Evolutionary conservation across 2,113 vertebrate genomes (phyloP).

Genomic region (Rhinolophus sinicus): DNA sequence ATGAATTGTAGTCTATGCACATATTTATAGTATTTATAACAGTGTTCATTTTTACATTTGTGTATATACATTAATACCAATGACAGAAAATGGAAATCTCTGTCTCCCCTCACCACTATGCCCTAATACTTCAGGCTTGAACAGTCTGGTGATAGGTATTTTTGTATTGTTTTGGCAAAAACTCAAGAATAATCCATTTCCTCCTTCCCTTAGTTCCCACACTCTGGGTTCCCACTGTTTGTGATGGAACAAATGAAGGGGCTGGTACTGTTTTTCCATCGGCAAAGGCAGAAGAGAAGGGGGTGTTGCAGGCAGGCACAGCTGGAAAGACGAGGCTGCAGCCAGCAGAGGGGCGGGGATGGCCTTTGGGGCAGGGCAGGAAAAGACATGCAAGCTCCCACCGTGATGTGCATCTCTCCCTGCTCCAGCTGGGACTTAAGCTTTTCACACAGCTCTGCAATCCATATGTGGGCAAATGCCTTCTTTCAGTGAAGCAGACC

Average conservation of each 20-base stretch:
- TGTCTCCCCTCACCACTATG: background rate
- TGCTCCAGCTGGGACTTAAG: background rate
- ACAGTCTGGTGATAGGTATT: background rate
- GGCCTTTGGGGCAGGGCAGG: background rate
- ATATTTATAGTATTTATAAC: background rate
- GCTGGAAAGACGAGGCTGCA: background rate
- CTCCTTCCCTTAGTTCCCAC: background rate
- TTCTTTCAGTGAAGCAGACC: background rate
- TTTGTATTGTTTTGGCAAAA: background rate
- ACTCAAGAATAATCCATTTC: background rate
- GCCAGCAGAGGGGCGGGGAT: background rate
- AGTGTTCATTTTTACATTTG: conserved; percentile 7
- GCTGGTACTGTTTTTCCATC: background rate
- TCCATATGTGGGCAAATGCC: background rate
- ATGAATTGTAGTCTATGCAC: background rate
- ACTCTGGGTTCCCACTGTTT: background rate
- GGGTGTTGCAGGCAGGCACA: background rate
- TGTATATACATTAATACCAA: background rate
- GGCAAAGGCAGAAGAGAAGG: too few relatives aligned
- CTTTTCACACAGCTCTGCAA: background rate
- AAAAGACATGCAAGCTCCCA: background rate
- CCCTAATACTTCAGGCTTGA: background rate
- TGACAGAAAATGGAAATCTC: background rate
- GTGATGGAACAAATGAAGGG: background rate
- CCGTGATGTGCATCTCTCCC: background rate